Base-by-base conservation (phyloP, 2,797 vertebrate genomes). In the Buceros bicornis region DNA sequence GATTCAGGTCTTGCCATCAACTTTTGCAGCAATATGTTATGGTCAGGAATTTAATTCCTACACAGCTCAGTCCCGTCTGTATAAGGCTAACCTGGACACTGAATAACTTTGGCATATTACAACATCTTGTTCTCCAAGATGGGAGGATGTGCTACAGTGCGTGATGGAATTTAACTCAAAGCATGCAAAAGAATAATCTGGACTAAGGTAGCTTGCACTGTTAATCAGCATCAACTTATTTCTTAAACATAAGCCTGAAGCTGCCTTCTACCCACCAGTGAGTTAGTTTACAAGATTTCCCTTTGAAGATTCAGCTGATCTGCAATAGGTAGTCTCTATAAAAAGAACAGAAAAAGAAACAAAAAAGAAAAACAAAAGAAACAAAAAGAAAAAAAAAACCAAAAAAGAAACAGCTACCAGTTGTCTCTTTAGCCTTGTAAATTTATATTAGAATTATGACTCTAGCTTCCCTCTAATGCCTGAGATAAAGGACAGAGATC, bases 231-330 rank as follows among this genome's bases (percentile, higher is more conserved):
- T 18, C 71, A 64, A 29, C 21, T 92, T 65, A 26, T 71, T 45
- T 73, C 50, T 93, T 67, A 71, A 57, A 54, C 9, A 21, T 21
- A 37, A 94, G 19, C 60, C 45, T 58, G 54, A 69, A 94, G 50
- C 64, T 87, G 60, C 47, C 43, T 92, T 67, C 60, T 67, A 42
- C 31, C 48, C 81, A 84, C 8, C 26, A 61, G 14, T 57, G 56
- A 61, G 53, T 72, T 87, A 51, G 47, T 94, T 82, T 84, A 29
- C 60, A 73, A 53, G 24, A 90, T 45, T 93, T 87, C 57, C 57
- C 70, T 94, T 82, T 84, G 73, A 95, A 97, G 67, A 62, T 85
- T 87, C 54, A 65, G 26, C 57, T 84, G 93, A 87, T 90, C 82
- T 89, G 29, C 35, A 45, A 8, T 72, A 56, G 29, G 40, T 67